Evolutionary conservation across 2,797 vertebrate species (phyloP), one percentile per base, ranked within the genome.

Genomic region (Discoglossus pictus): DNA sequence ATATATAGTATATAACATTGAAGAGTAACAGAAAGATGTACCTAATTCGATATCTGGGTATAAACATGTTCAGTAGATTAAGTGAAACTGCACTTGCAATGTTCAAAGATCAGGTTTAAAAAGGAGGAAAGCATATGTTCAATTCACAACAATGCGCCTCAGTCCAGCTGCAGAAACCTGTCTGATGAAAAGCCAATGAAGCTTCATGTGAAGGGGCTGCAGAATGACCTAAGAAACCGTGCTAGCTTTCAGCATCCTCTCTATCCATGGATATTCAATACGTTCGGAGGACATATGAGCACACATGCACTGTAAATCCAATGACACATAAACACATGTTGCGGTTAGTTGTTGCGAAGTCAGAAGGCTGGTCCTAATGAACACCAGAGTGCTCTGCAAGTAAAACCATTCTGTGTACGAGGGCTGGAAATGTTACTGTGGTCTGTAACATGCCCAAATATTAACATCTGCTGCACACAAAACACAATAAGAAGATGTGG

Each of bases 261-360:
- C 54, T 63, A 61, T 65, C 52, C 35, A 21, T 55, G 43, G 52
- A 36, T 39, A 73, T 73, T 53, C 60, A 68, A 69, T 73, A 65
- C 65, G 73, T 83, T 85, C 46, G 52, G 73, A 42, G 82, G 80
- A 70, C 55, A 61, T 63, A 73, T 80, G 69, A 60, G 72, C 64
- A 79, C 52, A 38, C 58, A 73, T 61, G 46, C 23, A 4, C 35
- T 54, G 44, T 79, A 78, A 82, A 79, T 71, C 71, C 61, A 62
- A 48, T 69, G 78, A 71, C 73, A 76, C 59, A 65, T 66, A 82
- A 75, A 67, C 64, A 63, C 55, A 71, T 18, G 2, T 74, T 77
- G 64, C 67, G 24, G 67, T 63, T 68, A 62, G 36, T 42, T 76
- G 76, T 47, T 39, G 27, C 46, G 8, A 9, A 67, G 24, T 58